Percentiles rank a stretch among this genome's conserved stretches.
These are phyloP conservation scores for Sinocyclocheilus maitianheensis DNA, from an alignment of 2,113 vertebrate species.

Conservation along the genomic window DNA sequence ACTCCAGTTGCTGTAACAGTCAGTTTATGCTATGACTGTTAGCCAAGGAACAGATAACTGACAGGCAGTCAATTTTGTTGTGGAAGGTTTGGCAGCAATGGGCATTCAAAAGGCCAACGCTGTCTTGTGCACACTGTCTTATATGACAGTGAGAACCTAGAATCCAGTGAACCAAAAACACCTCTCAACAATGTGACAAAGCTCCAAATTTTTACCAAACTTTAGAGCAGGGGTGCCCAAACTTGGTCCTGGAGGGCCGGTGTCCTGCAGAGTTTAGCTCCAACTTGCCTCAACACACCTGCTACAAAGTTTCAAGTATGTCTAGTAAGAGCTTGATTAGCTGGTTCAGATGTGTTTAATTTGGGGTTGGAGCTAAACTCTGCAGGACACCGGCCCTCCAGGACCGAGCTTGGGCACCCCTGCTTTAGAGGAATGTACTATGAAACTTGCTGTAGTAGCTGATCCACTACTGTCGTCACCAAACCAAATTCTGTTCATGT, in stretches of 20 bases:
- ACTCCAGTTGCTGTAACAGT: background rate
- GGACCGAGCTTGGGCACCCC: too few species aligned
- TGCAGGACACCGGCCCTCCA: too few species aligned
- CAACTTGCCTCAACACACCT: too few species aligned
- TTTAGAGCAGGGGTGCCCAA: background rate
- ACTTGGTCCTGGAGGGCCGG: too few species aligned
- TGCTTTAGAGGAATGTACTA: background rate
- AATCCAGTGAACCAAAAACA: background rate
- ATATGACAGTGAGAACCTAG: background rate
- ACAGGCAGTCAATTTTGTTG: conserved; percentile 12
- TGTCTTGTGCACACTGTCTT: background rate
- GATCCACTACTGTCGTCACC: background rate
- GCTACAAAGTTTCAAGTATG: too few species aligned
- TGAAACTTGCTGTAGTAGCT: background rate
- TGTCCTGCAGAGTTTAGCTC: too few species aligned
- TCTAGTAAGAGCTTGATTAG: too few species aligned
- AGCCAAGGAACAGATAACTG: background rate
- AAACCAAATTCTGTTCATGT: background rate
- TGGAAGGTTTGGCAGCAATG: background rate
- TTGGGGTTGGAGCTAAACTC: too few species aligned
- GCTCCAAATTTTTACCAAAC: background rate
- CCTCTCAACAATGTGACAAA: background rate
- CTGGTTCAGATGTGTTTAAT: too few species aligned
- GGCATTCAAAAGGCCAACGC: background rate
- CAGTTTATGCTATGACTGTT: background rate